Evolutionary conservation across 2,113 vertebrate species (phyloP).

Genomic region (Nettapus auritus): DNA sequence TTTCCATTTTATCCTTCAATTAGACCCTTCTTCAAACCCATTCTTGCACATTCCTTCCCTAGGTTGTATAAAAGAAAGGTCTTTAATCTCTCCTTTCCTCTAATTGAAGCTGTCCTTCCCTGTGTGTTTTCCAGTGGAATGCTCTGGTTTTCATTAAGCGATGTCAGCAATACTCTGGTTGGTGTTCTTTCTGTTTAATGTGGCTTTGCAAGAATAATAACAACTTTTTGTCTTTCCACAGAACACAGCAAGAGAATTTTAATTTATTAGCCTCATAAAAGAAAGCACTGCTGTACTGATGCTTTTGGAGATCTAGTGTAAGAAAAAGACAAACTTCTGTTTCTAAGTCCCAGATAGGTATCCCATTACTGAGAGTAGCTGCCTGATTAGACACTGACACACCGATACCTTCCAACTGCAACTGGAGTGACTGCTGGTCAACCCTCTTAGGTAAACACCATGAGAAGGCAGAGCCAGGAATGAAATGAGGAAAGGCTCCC

Average conservation of each 20-base stretch:
- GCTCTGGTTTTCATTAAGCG: constrained; percentile 67
- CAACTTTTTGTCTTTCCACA: constrained; percentile 23
- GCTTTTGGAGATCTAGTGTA: neutral
- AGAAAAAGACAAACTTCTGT: constrained; percentile 16
- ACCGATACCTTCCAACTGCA: neutral
- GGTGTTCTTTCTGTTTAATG: constrained; percentile 54
- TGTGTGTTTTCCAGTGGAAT: constrained; percentile 3
- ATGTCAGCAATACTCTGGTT: neutral
- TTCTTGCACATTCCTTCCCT: constrained; percentile 29
- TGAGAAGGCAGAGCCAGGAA: neutral
- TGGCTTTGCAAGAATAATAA: constrained; percentile 48
- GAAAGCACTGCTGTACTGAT: neutral
- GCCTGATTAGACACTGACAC: neutral
- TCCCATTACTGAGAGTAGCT: neutral
- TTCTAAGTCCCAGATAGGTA: neutral
- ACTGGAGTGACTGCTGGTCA: neutral
- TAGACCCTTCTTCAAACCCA: constrained; percentile 51
- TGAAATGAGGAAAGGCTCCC: neutral
- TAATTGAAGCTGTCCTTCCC: constrained; percentile 58
- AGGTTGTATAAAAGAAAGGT: constrained; percentile 19
- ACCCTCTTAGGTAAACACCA: neutral
- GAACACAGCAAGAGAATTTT: constrained; percentile 37
- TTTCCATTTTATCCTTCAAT: constrained; percentile 56
- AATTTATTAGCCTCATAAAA: constrained; percentile 37
- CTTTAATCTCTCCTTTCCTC: constrained; percentile 57